Conservation (phyloP, 2,888 invertebrate genomes). For the Thysanoteuthis rhombus region DNA sequence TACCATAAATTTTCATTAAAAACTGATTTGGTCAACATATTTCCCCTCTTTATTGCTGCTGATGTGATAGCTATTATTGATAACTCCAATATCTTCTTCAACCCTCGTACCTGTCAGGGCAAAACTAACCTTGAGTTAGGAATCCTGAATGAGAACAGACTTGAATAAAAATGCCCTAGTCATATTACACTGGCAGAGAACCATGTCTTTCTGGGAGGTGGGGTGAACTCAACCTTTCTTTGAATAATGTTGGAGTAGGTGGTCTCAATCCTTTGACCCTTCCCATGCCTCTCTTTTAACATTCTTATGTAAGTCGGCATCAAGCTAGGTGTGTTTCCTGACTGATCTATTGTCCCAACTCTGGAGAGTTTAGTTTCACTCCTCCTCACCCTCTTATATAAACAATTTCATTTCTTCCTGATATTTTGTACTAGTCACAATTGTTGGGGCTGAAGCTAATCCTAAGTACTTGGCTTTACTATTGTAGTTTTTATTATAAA, state of each 20-base stretch:
- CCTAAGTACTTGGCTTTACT: too few relatives aligned
- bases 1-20: neutral
- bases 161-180: neutral
- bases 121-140: neutral
- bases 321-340: neutral
- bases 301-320: neutral
- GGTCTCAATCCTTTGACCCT: neutral
- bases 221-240: neutral
- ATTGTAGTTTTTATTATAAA: too few relatives aligned
- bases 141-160: neutral
- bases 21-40: neutral
- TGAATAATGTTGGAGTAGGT: neutral
- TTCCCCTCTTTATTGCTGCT: neutral
- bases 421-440: neutral
- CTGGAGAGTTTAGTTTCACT: neutral
- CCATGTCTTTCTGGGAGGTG: neutral
- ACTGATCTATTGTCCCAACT: neutral
- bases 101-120: neutral
- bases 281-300: neutral
- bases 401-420: neutral
- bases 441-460: neutral
- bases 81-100: neutral
- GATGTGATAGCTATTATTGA: neutral
- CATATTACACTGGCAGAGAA: neutral
- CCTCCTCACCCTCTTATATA: neutral